These are phyloP conservation scores for Miopithecus talapoin DNA, from an alignment of 2,797 vertebrate species.

Conservation along the genomic window DNA sequence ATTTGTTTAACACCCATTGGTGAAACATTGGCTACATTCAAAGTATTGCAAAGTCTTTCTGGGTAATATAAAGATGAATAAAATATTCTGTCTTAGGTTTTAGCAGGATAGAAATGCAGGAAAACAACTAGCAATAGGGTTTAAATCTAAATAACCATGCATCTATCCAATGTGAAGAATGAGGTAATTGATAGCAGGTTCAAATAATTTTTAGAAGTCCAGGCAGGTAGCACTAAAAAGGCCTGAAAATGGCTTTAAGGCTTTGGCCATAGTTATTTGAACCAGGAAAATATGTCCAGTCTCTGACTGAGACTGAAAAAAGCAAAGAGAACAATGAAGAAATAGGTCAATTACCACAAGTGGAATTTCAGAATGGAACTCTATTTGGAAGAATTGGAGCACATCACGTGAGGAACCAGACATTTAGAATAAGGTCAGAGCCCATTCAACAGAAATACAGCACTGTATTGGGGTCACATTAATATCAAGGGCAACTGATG, in stretches of 20 bases:
- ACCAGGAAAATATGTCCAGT: neutral
- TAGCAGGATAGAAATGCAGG: neutral
- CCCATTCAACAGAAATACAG: neutral
- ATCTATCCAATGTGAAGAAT: neutral
- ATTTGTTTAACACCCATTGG: neutral
- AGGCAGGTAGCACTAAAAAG: neutral
- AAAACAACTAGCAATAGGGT: neutral
- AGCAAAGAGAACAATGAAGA: constrained; percentile 37
- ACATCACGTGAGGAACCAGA: neutral
- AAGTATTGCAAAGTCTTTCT: neutral
- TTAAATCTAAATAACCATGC: neutral
- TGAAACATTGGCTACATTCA: neutral
- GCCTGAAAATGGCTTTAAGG: neutral
- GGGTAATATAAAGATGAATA: neutral
- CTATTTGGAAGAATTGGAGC: neutral
- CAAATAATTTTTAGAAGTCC: neutral
- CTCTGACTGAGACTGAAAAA: neutral
- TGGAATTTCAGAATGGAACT: constrained; percentile 33
- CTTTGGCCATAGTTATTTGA: constrained; percentile 1
- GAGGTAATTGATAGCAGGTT: neutral
- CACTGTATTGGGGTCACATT: neutral
- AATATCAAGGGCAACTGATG: neutral
- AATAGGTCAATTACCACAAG: constrained; percentile 11
- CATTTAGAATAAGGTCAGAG: neutral
- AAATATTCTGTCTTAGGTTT: neutral